Conservation (phyloP, 2,113 vertebrate species). For the Syrrhaptes paradoxus region DNA sequence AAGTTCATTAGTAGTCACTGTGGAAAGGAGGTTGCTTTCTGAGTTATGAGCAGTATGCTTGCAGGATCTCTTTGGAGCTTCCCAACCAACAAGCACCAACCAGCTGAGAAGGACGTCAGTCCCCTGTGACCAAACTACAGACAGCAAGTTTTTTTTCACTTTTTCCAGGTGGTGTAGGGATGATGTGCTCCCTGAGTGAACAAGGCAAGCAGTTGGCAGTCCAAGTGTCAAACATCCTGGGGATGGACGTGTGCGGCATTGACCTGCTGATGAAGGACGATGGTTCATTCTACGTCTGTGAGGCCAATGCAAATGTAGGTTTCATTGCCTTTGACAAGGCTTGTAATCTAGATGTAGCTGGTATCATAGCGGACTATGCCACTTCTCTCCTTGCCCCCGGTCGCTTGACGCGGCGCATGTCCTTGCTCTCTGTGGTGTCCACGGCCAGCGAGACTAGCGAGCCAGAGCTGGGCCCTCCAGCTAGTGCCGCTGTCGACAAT, state of each 20-base stretch:
- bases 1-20: not conserved
- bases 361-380: conserved; percentile 85
- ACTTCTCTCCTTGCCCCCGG: conserved; percentile 82
- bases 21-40: not conserved
- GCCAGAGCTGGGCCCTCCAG: conserved; percentile 81
- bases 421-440: conserved; percentile 85
- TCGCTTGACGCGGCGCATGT: conserved; percentile 84
- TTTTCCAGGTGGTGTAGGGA: conserved; percentile 79
- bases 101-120: not conserved
- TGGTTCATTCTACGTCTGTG: conserved; percentile 83
- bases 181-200: conserved; percentile 85
- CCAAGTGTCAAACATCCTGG: conserved; percentile 84
- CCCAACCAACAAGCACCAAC: not conserved
- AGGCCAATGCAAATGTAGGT: conserved; percentile 86
- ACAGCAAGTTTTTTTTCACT: not conserved
- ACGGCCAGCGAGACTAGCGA: conserved; percentile 84
- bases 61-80: not conserved
- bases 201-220: conserved; percentile 83
- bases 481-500: conserved; percentile 82
- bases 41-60: not conserved
- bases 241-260: conserved; percentile 84
- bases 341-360: conserved; percentile 85
- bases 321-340: conserved; percentile 88
- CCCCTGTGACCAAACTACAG: not conserved
- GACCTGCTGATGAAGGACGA: conserved; percentile 84